A percentile compares a stretch with the other conserved stretches of the same genome.
These are phyloP conservation scores for Emmelina monodactyla DNA, from an alignment of 2,888 invertebrate species.

Conservation along the genomic window DNA sequence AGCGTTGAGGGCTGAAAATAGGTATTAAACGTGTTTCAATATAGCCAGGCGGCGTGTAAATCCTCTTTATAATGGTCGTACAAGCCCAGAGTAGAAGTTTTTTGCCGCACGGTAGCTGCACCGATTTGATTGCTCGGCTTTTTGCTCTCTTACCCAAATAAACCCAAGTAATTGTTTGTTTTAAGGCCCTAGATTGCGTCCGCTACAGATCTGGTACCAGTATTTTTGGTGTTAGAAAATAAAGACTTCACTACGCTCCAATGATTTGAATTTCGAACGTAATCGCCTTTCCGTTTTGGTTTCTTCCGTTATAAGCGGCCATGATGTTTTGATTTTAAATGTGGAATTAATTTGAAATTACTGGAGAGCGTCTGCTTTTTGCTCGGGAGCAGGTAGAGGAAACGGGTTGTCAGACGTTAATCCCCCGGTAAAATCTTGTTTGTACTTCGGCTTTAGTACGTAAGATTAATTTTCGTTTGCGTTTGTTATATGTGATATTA, in stretches of 20 bases:
- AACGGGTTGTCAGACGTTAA: conserved; percentile 60
- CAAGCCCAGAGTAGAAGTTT: conserved; percentile 40
- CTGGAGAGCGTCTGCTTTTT: conserved; percentile 44
- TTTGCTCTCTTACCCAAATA: conserved; percentile 60
- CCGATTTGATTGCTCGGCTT: conserved; percentile 58
- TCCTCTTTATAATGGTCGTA: conserved; percentile 31
- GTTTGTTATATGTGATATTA: too few relatives aligned
- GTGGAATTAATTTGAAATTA: conserved; percentile 58
- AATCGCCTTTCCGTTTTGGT: conserved; percentile 4
- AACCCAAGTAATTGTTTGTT: conserved; percentile 65
- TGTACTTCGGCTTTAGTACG: too few relatives aligned
- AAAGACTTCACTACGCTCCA: conserved; percentile 51
- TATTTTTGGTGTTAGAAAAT: conserved; percentile 48
- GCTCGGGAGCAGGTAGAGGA: conserved; percentile 58
- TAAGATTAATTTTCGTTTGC: too few relatives aligned
- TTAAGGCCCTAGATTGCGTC: conserved; percentile 57
- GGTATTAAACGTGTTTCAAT: background rate
- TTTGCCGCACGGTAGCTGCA: conserved; percentile 57
- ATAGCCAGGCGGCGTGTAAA: background rate
- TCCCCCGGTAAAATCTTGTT: conserved; percentile 24
- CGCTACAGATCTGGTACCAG: conserved; percentile 55
- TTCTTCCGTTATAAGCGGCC: background rate
- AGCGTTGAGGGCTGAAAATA: background rate
- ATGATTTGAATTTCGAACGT: conserved; percentile 24
- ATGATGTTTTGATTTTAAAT: conserved; percentile 35